Evolutionary conservation across 2,888 invertebrate species (phyloP), one percentile per base, ranked within the genome.

Genomic region (Globia sparganii): DNA sequence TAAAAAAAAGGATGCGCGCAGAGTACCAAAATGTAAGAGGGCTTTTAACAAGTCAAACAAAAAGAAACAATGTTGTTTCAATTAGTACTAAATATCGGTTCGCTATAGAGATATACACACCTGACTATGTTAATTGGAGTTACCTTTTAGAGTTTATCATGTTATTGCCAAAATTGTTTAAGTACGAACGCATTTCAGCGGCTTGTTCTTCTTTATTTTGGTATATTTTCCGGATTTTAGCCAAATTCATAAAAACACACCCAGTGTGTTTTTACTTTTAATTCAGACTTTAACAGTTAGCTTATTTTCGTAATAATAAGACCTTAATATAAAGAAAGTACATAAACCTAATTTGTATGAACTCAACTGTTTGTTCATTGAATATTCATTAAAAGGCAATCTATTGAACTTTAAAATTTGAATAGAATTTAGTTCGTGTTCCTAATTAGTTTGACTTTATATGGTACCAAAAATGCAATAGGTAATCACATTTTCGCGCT

Each of bases 351-450:
- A 49, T 72, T 82, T 46, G 46, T 65, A 58, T 53, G 31, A 72
- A 67, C 31, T 40, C 8, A 65, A 68, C 59, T 68, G 71, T 74
- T 73, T 37, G 53, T 58, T 66, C 5, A 72, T 76, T 69, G 59
- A 62, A 74, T 77, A 69, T 66, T 74, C 61, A 82, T 78, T 74
- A 64, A 56, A 69, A 59, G 53, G 56, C 72, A 83, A 86, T 69
- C 46, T 74, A 86, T 70, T 84, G 83, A 84, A 86, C 83, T 83
- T 83, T 86, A 69, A 78, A 82, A 83, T 83, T 85, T 77, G 62
- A 83, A 83, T 75, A 83, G 72, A 83, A 83, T 83, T 78, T 66
- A 78, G 71, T 78, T 83, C 59, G 53, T 40, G 69, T 72, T 49
- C 69, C 65, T 86, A 75, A 86, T 84, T 83, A 83, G 68, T 75